Percentiles rank a stretch among this genome's conserved stretches.
phyloP scores from a whole-genome alignment of 2,797 vertebrate genomes.

The Smutsia temminckii region DNA sequence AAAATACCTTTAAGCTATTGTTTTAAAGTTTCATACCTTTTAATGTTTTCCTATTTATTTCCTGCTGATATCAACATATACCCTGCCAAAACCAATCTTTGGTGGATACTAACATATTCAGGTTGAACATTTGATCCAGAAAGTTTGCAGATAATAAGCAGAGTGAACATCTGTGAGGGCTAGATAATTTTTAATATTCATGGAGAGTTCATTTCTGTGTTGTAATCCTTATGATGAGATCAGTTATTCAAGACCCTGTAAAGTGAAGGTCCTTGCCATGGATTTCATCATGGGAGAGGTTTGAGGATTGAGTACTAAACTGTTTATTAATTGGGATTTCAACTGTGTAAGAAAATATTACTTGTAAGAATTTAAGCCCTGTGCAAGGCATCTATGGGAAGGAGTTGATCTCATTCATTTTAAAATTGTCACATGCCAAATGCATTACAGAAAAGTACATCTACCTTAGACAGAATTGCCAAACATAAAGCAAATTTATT shows the following conservation, averaged over 20 bases:
- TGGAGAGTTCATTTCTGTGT: slow-evolving; percentile 80
- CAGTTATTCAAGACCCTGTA: background rate
- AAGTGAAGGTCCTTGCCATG: slow-evolving; percentile 46
- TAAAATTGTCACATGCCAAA: slow-evolving; percentile 15
- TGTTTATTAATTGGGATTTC: slow-evolving; percentile 70
- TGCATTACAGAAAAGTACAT: slow-evolving; percentile 34
- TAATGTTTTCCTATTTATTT: slow-evolving; percentile 86
- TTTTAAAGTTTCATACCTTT: slow-evolving; percentile 86
- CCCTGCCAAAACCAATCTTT: slow-evolving; percentile 85
- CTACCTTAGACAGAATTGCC: background rate
- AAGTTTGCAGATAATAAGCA: slow-evolving; percentile 84
- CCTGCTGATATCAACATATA: slow-evolving; percentile 85
- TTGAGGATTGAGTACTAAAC: slow-evolving; percentile 54
- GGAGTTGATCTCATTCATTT: slow-evolving; percentile 4
- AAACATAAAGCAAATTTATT: slow-evolving; percentile 22
- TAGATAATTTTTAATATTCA: slow-evolving; percentile 86
- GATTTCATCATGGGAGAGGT: slow-evolving; percentile 66
- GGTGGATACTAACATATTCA: slow-evolving; percentile 83
- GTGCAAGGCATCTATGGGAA: slow-evolving; percentile 14
- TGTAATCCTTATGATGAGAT: slow-evolving; percentile 77
- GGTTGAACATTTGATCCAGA: slow-evolving; percentile 82
- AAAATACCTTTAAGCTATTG: slow-evolving; percentile 88
- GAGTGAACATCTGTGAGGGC: slow-evolving; percentile 81
- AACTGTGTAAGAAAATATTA: slow-evolving; percentile 48
- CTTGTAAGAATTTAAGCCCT: slow-evolving; percentile 38